Evolutionary conservation across 23 tunicate species (phyloP), one percentile per base, ranked within the genome.

Genomic region (Phallusia fumigata): DNA sequence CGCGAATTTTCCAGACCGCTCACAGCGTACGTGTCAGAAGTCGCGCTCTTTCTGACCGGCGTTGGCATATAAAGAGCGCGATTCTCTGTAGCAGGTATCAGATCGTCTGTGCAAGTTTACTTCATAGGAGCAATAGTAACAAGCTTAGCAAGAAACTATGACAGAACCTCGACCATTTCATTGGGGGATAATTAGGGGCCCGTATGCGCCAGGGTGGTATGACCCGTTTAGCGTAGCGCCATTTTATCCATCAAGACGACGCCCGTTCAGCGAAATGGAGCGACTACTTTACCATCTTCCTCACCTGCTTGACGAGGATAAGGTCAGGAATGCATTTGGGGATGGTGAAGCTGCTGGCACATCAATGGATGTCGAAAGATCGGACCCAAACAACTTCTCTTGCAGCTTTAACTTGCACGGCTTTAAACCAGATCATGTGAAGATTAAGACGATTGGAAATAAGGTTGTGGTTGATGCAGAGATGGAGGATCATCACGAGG

Each of bases 381-480:
- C 28, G 5, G 69, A 58, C 69, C 69, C 65, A 21, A 44, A 36
- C 30, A 65, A 3, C 32, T 81, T 81, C 52, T 5, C 52, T 18
- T 65, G 28, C 32, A 45, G 64, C 31, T 33, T 81, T 28, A 22
- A 81, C 30, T n/a, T 81, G 34, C 30, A 35, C 19, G 84, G 84
- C 28, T 81, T 81, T 40, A 30, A 81, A 65, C 84, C 84, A 51
- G 84, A 22, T 31, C 10, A 81, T 36, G 64, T 81, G 45, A 81
- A 81, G 64, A 76, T 81, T 13, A 81, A 81, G 69, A 81, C 76
- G 52, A 52, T 65, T 35, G 84, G 84, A 32, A 73, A 81, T 74
- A 81, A 81, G 69, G 51, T 81, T 15, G 53, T 81, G 24, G 52
- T 81, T 15, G 84, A 81, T 53, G 84, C 84, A 34, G 53, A 6